Evolutionary conservation across 2,797 vertebrate genomes (phyloP).

Genomic region (Pseudopleuronectes americanus): DNA sequence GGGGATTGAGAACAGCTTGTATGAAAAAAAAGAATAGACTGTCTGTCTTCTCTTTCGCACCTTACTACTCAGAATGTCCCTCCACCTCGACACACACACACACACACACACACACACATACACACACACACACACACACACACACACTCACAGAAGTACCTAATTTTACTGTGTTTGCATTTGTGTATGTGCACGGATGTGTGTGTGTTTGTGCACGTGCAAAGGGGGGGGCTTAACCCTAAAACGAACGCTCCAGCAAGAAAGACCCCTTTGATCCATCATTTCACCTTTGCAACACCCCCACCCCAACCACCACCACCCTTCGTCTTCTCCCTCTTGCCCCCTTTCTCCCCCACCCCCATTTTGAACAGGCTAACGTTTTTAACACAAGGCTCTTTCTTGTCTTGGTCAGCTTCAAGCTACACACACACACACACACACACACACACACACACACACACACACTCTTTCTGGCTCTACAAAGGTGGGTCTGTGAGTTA

Average conservation of each 20-base stretch:
- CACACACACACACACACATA: too few relatives aligned
- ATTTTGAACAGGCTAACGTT: conserved; percentile 83
- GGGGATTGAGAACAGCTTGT: conserved; percentile 34
- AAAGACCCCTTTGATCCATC: conserved; percentile 83
- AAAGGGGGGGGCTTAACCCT: conserved; percentile 40
- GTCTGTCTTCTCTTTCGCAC: conserved; percentile 41
- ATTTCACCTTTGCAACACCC: conserved; percentile 71
- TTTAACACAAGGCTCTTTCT: conserved; percentile 88
- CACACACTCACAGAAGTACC: conserved; percentile 33
- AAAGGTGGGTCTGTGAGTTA: conserved; percentile 89
- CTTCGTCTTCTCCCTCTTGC: conserved; percentile 37
- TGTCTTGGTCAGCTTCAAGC: conserved; percentile 86
- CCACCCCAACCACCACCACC: conserved; percentile 16
- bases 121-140: conserved; percentile 10
- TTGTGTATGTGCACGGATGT: conserved; percentile 39
- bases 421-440: conserved; percentile 46
- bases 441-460: conserved; percentile 24
- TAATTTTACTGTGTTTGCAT: conserved; percentile 55
- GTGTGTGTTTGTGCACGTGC: conserved; percentile 18
- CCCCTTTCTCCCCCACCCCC: conserved; percentile 44
- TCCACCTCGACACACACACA: conserved; percentile 20
- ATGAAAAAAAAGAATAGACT: conserved; percentile 2
- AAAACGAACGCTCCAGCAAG: conserved; percentile 69
- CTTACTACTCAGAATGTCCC: conserved; percentile 61
- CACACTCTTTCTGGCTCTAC: conserved; percentile 66